phyloP scores from a whole-genome alignment of 2,113 vertebrate genomes.

The Chitala chitala region DNA sequence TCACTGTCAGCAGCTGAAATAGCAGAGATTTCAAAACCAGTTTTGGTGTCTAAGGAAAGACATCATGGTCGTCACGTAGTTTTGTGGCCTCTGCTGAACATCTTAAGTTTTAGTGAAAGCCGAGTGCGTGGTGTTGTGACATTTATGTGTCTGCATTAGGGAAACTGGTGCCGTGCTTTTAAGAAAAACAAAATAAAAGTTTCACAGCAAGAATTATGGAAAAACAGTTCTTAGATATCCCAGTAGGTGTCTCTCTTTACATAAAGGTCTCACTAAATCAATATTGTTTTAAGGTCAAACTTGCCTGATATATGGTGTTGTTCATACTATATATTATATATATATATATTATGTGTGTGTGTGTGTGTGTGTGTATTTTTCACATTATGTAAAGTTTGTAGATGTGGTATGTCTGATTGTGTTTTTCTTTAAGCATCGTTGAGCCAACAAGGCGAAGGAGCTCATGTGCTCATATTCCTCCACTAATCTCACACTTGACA shows the following conservation, averaged over 20 bases:
- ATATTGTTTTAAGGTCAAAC: not conserved
- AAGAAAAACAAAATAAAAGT: not conserved
- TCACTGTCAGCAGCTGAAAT: conserved; percentile 8
- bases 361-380: too few species aligned
- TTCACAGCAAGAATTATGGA: not conserved
- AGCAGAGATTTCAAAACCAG: not conserved
- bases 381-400: too few species aligned
- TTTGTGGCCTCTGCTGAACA: conserved; percentile 2
- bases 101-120: not conserved
- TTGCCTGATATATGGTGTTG: not conserved
- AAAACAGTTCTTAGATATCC: not conserved
- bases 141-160: not conserved
- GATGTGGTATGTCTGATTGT: too few species aligned
- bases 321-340: not conserved
- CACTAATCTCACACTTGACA: not conserved
- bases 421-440: too few species aligned
- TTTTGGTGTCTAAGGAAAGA: not conserved
- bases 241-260: conserved; percentile 13
- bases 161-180: not conserved
- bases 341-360: too few species aligned
- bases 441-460: not conserved
- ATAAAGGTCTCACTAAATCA: not conserved
- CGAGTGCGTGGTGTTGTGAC: not conserved
- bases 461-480: not conserved
- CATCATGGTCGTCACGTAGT: not conserved